Conservation (phyloP, 2,797 vertebrate genomes). For the Chaunax sp. region DNA sequence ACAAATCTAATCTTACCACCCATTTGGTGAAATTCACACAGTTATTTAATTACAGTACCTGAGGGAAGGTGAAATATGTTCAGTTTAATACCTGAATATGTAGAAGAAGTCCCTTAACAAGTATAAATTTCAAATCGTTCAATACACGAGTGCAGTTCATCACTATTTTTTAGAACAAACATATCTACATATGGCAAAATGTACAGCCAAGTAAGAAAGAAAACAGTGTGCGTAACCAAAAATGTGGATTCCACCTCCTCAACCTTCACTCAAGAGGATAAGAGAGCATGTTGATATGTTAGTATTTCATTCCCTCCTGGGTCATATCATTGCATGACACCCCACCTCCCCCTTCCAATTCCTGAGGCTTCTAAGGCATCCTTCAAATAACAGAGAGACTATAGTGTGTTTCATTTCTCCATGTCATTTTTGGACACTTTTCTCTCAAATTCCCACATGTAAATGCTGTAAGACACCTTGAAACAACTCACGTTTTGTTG, state of each 20-base stretch:
- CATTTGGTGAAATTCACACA: conserved; percentile 4
- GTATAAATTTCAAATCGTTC: conserved; percentile 52
- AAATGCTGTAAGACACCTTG: not conserved
- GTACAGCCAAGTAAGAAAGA: conserved; percentile 55
- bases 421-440: conserved; percentile 1
- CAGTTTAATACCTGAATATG: conserved; percentile 38
- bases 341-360: conserved; percentile 19
- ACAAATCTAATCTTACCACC: conserved; percentile 41
- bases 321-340: conserved; percentile 58
- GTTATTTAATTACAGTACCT: conserved; percentile 1
- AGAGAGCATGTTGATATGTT: conserved; percentile 57
- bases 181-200: conserved; percentile 47
- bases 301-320: conserved; percentile 67
- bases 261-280: conserved; percentile 34
- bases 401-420: conserved; percentile 25
- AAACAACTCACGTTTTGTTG: conserved; percentile 9
- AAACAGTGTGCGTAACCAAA: conserved; percentile 67
- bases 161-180: conserved; percentile 48
- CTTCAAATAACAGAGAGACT: conserved; percentile 37
- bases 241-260: conserved; percentile 43
- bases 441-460: not conserved
- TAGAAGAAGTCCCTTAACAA: conserved; percentile 43
- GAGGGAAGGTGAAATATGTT: conserved; percentile 25
- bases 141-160: conserved; percentile 31
- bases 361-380: conserved; percentile 34